Percentiles rank a stretch among this genome's conserved stretches.
Evolutionary conservation across 2,888 invertebrate species (phyloP).

Genomic region (Drosophila neonasuta): DNA sequence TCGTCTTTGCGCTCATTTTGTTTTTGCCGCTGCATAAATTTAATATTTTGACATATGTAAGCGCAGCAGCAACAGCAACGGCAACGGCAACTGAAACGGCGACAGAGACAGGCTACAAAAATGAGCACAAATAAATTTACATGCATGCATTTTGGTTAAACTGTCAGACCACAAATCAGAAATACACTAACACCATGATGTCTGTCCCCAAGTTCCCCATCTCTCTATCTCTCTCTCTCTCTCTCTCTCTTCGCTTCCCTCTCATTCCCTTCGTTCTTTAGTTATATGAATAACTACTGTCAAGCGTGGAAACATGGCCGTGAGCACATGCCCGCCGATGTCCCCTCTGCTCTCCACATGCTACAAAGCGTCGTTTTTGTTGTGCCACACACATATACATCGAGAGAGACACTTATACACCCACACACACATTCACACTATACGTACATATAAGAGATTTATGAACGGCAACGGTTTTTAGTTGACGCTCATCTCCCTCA

Average conservation of each 20-base stretch:
- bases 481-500: conserved; percentile 58
- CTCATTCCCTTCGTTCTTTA: conserved; percentile 15
- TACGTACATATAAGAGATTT: conserved; percentile 61
- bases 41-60: conserved; percentile 79
- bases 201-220: conserved; percentile 30
- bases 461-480: conserved; percentile 69
- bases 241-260: not conserved
- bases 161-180: conserved; percentile 79
- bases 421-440: conserved; percentile 7
- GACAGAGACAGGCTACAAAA: conserved; percentile 59
- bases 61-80: conserved; percentile 49
- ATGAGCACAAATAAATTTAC: conserved; percentile 77
- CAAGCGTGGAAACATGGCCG: conserved; percentile 59
- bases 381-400: conserved; percentile 14
- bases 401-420: not conserved
- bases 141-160: conserved; percentile 78
- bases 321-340: conserved; percentile 38
- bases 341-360: conserved; percentile 12
- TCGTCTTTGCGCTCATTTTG: conserved; percentile 66
- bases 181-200: conserved; percentile 72
- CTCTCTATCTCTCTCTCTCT: too few species aligned
- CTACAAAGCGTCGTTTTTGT: conserved; percentile 45
- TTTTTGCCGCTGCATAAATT: conserved; percentile 74
- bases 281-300: conserved; percentile 75
- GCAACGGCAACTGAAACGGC: conserved; percentile 10